Base-by-base conservation (phyloP, 2,888 invertebrate species). In the Cybosia mesomella region DNA sequence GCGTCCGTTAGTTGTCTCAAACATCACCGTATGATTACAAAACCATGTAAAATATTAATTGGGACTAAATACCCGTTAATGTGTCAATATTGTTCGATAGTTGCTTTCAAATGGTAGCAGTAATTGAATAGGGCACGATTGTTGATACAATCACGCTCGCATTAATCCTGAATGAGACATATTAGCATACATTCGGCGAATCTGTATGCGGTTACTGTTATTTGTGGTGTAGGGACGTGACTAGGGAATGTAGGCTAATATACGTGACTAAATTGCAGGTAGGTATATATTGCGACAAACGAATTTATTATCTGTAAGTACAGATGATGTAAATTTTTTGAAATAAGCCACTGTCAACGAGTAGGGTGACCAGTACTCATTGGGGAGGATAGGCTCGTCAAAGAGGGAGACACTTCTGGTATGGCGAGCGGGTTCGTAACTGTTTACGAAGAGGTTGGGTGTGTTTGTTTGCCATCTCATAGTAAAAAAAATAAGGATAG, bases 121-220 rank as follows among this genome's bases (percentile, higher is more conserved):
- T 72, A 74, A 77, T 77, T 70, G 67, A 77, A 73, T 72, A 68
- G 68, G 39, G 21, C 24, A 36, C 32, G 58, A 64, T 59, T 74
- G 69, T 76, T 78, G 76, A 79, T 72, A 70, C 60, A 71, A 71
- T 77, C 68, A 73, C 65, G 49, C 63, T 49, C 15, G 57, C 60
- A 68, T 69, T 76, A 70, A 74, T 73, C 62, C 61, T 58, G 36
- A 66, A 72, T 66, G 64, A 57, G 62, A 75, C 34, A 71, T 61
- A 73, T 76, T 74, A 73, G 57, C 68, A 69, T 72, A 71, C 39
- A 62, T 70, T 72, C 49, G 49, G 58, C 15, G 59, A 68, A 71
- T 71, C 66, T 71, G 68, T 68, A 65, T 65, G 36, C 32, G 57
- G 63, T 28, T 61, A 39, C 57, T 62, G 66, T 66, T 55, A 66